Evolutionary conservation across 2,888 invertebrate genomes (phyloP).

Genomic region (Pseudanteris insignis): DNA sequence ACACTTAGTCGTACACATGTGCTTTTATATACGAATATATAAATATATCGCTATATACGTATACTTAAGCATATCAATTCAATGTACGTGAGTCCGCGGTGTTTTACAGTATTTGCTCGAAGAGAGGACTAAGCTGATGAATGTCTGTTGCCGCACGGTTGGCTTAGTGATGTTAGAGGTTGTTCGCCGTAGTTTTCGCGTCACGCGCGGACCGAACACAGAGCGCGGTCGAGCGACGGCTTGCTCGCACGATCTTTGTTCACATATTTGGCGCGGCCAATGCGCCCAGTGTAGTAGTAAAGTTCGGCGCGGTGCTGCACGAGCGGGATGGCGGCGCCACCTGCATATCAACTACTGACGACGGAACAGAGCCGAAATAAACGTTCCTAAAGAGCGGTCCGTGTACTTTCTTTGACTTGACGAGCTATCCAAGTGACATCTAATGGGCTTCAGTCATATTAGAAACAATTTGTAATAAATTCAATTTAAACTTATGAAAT

Average conservation of each 20-base stretch:
- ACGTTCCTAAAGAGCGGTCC: no score
- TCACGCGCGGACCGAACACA: conserved; percentile 15
- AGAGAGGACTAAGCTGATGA: no score
- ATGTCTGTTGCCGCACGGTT: conserved; percentile 3
- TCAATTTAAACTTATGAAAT: no score
- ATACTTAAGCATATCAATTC: no score
- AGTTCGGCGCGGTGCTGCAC: conserved; percentile 3
- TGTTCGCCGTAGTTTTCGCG: background rate
- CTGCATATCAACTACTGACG: conserved; percentile 1
- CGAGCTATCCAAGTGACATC: no score
- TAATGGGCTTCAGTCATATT: background rate
- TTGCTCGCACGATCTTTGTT: conserved; percentile 14
- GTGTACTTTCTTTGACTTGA: no score
- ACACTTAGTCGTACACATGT: no score
- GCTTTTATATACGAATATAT: no score
- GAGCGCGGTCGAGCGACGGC: conserved; percentile 10
- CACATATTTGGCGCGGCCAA: conserved; percentile 26
- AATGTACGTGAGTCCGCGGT: no score
- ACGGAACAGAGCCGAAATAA: background rate
- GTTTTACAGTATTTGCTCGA: no score
- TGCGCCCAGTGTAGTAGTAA: background rate
- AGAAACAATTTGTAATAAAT: no score
- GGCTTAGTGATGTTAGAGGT: conserved; percentile 5
- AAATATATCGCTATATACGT: no score
- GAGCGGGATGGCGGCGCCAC: background rate